Percentiles rank a stretch among this genome's conserved stretches.
Conservation (phyloP, 2,888 invertebrate species). For the Caenorhabditis auriculariae region DNA sequence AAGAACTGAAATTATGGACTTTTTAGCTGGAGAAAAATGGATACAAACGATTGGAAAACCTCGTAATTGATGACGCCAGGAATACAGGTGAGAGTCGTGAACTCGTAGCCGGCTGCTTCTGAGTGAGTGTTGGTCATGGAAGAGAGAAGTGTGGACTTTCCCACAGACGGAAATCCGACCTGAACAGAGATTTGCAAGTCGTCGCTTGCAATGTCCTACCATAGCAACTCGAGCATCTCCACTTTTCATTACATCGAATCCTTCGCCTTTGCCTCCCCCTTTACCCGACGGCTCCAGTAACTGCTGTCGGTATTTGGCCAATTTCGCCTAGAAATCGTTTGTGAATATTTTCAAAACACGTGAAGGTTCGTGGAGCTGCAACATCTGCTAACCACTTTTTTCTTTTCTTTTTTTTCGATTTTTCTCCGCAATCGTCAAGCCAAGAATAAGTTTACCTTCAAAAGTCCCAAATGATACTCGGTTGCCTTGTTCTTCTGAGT, state of each 20-base stretch:
- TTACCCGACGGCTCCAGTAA: slow-evolving; percentile 91
- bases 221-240: slow-evolving; percentile 80
- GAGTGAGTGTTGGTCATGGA: slow-evolving; percentile 88
- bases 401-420: too few species aligned
- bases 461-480: slow-evolving; percentile 94
- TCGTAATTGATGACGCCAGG: slow-evolving; percentile 82
- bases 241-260: slow-evolving; percentile 97
- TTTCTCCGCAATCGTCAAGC: neutral
- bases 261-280: slow-evolving; percentile 79
- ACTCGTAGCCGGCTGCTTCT: slow-evolving; percentile 95
- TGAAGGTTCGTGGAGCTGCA: too few species aligned
- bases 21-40: neutral
- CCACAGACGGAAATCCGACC: slow-evolving; percentile 97
- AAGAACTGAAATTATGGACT: slow-evolving; percentile 72
- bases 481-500: slow-evolving; percentile 99
- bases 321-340: slow-evolving; percentile 69
- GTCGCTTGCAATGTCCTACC: too few species aligned
- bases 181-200: slow-evolving; percentile 70
- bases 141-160: slow-evolving; percentile 93
- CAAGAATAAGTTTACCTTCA: slow-evolving; percentile 76
- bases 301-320: slow-evolving; percentile 91
- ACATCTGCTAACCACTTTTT: too few species aligned
- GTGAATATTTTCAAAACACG: neutral
- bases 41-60: neutral
- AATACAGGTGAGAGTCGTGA: slow-evolving; percentile 97